Evolutionary conservation across 2,113 vertebrate genomes (phyloP).

Genomic region (Tympanuchus pallidicinctus): DNA sequence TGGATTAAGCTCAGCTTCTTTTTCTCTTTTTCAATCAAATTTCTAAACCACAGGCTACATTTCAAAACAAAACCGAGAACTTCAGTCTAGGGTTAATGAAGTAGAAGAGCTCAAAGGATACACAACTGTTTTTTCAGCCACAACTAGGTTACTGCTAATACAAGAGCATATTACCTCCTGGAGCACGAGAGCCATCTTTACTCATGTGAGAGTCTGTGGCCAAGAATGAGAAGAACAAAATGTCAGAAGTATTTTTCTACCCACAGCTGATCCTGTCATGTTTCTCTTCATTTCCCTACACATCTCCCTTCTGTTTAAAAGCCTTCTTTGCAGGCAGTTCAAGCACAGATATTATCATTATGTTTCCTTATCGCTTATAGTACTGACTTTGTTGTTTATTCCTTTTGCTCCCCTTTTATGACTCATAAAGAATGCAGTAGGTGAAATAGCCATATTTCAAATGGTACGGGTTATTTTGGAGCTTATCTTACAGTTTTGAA

Average conservation of each 20-base stretch:
- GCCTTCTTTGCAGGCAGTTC: background rate
- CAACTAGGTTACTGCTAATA: background rate
- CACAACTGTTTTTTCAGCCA: background rate
- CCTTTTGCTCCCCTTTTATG: background rate
- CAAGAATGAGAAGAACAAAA: background rate
- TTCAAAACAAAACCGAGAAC: background rate
- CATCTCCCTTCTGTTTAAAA: background rate
- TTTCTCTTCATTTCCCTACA: background rate
- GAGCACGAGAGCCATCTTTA: background rate
- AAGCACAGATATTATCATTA: background rate
- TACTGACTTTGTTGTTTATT: background rate
- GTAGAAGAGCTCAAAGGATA: background rate
- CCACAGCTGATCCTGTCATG: background rate
- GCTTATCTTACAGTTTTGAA: background rate
- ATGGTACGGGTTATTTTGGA: conserved; percentile 14
- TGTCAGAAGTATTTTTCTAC: background rate
- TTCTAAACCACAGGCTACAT: background rate
- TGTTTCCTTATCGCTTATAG: background rate
- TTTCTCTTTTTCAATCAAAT: background rate
- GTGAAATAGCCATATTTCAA: background rate
- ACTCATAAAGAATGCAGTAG: background rate
- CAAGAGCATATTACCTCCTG: background rate
- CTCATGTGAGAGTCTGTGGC: background rate
- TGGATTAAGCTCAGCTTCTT: background rate
- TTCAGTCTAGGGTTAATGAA: background rate